These are phyloP conservation scores for Lathamus discolor DNA, from an alignment of 2,113 vertebrate species.

Conservation along the genomic window DNA sequence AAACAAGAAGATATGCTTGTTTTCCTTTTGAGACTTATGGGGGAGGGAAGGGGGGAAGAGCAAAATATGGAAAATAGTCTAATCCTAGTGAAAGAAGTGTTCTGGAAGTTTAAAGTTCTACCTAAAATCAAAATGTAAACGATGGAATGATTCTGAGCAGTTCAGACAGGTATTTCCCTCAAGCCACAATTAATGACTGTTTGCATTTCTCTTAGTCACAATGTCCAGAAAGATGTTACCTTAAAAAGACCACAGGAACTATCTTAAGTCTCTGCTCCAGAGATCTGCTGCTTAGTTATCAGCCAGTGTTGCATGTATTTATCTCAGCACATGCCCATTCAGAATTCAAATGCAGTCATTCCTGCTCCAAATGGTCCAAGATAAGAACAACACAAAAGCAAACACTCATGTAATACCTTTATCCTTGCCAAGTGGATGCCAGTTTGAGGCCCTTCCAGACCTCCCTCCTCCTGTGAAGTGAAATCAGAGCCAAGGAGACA, in stretches of 20 bases:
- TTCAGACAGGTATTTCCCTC: background rate
- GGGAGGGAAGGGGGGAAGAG: background rate
- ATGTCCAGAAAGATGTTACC: background rate
- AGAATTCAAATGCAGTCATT: background rate
- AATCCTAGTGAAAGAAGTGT: background rate
- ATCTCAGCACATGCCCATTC: background rate
- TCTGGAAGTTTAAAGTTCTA: background rate
- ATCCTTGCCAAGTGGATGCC: background rate
- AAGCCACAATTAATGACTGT: background rate
- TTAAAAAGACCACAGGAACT: background rate
- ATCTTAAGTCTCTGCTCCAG: background rate
- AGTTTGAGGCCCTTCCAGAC: background rate
- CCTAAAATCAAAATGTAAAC: background rate
- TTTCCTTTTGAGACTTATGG: background rate
- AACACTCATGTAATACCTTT: background rate
- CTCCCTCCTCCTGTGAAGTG: background rate
- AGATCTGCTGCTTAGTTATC: background rate
- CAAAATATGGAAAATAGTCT: background rate
- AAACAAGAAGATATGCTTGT: background rate
- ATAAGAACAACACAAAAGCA: background rate
- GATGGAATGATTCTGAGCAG: background rate
- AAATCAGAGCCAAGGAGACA: background rate
- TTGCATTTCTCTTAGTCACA: slow-evolving; percentile 5
- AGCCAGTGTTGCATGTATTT: background rate
- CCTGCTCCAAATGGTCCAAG: background rate